These are phyloP conservation scores for Rhopalosiphum padi DNA, from an alignment of 1,140 invertebrate species.

Conservation along the genomic window DNA sequence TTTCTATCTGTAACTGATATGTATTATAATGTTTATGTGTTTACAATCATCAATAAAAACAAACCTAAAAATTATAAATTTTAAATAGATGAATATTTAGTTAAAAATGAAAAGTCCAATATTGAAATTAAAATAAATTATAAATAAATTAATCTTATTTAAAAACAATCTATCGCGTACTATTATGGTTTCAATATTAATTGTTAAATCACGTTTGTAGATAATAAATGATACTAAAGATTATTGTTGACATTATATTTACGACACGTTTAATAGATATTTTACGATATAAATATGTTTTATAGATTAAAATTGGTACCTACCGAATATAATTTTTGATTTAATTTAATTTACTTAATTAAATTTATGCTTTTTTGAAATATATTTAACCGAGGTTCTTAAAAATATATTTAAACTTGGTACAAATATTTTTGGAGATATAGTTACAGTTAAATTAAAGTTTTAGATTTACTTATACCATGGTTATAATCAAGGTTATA, in stretches of 20 bases:
- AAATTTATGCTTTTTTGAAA: no score
- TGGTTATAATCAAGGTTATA: no score
- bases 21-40: background rate
- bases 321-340: background rate
- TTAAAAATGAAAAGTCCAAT: background rate
- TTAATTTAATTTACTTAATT: background rate
- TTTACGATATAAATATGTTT: background rate
- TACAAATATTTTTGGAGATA: no score
- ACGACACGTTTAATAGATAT: background rate
- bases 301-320: background rate
- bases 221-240: constrained; percentile 13
- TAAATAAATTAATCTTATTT: background rate
- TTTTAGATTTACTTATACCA: no score
- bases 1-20: background rate
- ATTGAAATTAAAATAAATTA: background rate
- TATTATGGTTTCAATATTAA: background rate
- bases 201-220: constrained; percentile 4
- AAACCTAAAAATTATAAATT: background rate
- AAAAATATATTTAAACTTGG: no score
- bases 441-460: no score
- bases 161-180: background rate
- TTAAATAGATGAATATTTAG: background rate
- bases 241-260: background rate
- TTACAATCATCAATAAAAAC: background rate
- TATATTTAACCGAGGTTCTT: no score